Evolutionary conservation across 2,113 vertebrate species (phyloP), one percentile per base, ranked within the genome.

Genomic region (Nyctereutes procyonoides): DNA sequence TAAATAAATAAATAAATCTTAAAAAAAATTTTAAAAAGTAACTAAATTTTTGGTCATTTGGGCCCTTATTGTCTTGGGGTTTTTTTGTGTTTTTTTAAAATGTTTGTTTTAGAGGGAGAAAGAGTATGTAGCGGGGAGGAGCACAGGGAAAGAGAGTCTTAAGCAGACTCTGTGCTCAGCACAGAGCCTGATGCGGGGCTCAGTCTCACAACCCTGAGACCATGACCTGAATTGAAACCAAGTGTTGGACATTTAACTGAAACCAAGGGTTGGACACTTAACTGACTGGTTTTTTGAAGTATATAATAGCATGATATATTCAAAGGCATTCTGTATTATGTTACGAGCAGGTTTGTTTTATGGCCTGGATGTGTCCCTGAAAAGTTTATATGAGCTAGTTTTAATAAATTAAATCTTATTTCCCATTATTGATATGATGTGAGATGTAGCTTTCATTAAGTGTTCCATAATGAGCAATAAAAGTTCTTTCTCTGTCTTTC

Each of bases 311-410:
- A 38, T 87, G 55, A 6, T n/a, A 15, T 92, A 80, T 67, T 92
- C n/a, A 92, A 71, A 93, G 53, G 2, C 5, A 32, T 89, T 84
- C 4, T 88, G 24, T 80, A 55, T 76, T 90, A 8, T 38, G 22
- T 73, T 93, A 13, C 15, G 65, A 28, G n/a, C 20, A 90, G 8
- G 1, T 90, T 89, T 96, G 35, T 93, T 81, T 97, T 76, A 35
- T 83, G 38, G 32, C 20, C 15, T 69, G 83, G 9, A 74, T 90
- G 12, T 83, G 51, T 82, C 26, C 30, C 32, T 91, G 73, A 87
- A 91, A 88, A 86, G 24, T 91, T 77, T 91, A 8, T 24, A 3
- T 80, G 69, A 93, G 65, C 8, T 82, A 32, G 8, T 76, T 43
- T 86, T 93, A 53, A 53, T 79, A 92, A 92, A 65, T 79, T 94